Evolutionary conservation across 1,140 invertebrate species (phyloP), one percentile per base, ranked within the genome.

Genomic region (Fopius arisanus): DNA sequence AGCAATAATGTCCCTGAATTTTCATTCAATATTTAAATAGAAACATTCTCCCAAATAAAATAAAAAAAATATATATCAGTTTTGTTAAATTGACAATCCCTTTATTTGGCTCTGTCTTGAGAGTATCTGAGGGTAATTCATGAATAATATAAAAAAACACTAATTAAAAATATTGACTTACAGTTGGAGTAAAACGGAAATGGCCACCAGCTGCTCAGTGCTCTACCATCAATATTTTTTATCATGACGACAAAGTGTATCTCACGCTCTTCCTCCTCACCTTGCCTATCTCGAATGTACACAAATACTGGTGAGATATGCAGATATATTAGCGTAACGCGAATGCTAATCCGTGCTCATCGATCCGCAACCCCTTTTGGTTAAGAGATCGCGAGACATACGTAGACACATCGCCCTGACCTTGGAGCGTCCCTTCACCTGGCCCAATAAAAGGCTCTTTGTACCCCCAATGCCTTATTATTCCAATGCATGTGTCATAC

Each of bases 301-400:
- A 26, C 9, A 59, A 74, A 79, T 73, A 74, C 73, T 76, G 21
- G 63, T 77, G 78, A 84, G 78, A 83, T 81, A 82, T 81, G 75
- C 74, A 78, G 73, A 79, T 78, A 81, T 81, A 41, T 28, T 79
- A 84, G 76, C 74, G 62, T 67, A 68, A 40, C 75, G 70, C 72
- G 63, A 83, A 86, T 84, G 83, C 82, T 86, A 87, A 86, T 87
- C 80, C 81, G 77, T 75, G 81, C 80, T 84, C 81, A 86, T 87
- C 84, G 85, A 87, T 87, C 82, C 84, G 78, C 82, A 85, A 85
- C 86, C 84, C 84, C 81, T 87, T 78, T 77, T n/a, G 70, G 29
- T 43, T 62, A n/a, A 63, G 33, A 63, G 23, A 70, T 66, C 31
- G 62, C 54, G 63, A 73, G 54, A 67, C 37, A 48, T 66, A 37